A percentile compares a stretch with the other conserved stretches of the same genome.
Conservation (phyloP, 2,797 vertebrate genomes). For the Hippoglossus hippoglossus region DNA sequence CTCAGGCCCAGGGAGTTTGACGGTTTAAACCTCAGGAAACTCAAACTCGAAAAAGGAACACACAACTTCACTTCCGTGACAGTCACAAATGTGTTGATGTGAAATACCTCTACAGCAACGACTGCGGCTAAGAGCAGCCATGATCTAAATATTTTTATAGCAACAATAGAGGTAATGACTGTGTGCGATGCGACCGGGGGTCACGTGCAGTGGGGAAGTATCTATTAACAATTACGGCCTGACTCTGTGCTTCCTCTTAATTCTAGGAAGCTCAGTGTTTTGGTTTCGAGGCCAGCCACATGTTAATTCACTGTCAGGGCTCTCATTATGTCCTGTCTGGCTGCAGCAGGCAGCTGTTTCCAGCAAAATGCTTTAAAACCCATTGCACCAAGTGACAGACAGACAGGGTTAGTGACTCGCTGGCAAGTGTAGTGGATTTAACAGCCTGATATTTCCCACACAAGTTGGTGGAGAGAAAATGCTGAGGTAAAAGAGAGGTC, state of each 20-base stretch:
- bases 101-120: neutral
- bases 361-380: slow-evolving; percentile 1
- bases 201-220: neutral
- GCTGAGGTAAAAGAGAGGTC: neutral
- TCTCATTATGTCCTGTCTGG: slow-evolving; percentile 15
- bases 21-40: slow-evolving; percentile 26
- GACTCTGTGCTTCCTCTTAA: neutral
- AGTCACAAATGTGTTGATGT: neutral
- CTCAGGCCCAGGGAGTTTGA: slow-evolving; percentile 32
- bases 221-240: neutral
- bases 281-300: slow-evolving; percentile 1
- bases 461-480: neutral
- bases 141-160: neutral
- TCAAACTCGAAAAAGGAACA: slow-evolving; percentile 15
- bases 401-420: neutral
- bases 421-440: slow-evolving; percentile 13
- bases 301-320: neutral
- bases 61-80: neutral
- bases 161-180: neutral
- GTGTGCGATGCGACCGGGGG: neutral
- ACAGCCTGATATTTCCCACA: neutral
- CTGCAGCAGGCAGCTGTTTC: slow-evolving; percentile 8
- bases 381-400: slow-evolving; percentile 5
- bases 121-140: neutral
- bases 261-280: neutral